These are phyloP conservation scores for Platerodrilus igneus DNA, from an alignment of 2,888 invertebrate species.

Conservation along the genomic window DNA sequence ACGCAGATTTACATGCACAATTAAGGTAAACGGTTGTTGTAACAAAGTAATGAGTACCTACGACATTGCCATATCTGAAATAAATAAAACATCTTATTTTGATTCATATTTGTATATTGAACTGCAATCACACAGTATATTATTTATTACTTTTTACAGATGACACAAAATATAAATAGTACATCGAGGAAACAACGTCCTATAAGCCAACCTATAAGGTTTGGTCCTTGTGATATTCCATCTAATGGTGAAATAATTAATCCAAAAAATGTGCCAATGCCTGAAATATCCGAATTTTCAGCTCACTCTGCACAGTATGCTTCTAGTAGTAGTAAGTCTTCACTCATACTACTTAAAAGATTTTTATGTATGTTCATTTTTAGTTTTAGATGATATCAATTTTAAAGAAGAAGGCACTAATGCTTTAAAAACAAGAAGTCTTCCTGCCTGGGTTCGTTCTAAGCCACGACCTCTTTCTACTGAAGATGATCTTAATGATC, in stretches of 20 bases:
- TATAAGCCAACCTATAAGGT: constrained; percentile 47
- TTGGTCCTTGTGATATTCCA: constrained; percentile 37
- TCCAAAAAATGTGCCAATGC: constrained; percentile 43
- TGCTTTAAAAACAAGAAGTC: constrained; percentile 58
- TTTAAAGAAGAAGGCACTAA: constrained; percentile 47
- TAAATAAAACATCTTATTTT: background rate
- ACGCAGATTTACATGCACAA: too few relatives aligned
- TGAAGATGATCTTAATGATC: constrained; percentile 63
- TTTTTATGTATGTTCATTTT: constrained; percentile 15
- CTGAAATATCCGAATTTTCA: constrained; percentile 53
- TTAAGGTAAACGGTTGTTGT: too few relatives aligned
- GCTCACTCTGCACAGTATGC: constrained; percentile 53
- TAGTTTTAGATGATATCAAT: constrained; percentile 61
- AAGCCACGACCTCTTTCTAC: constrained; percentile 64
- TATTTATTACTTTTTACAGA: constrained; percentile 1
- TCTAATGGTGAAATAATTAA: constrained; percentile 39
- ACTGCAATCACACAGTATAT: too few relatives aligned
- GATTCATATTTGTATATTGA: background rate
- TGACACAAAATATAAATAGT: constrained; percentile 17
- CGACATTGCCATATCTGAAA: too few relatives aligned
- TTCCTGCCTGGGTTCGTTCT: constrained; percentile 69
- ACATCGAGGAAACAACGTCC: constrained; percentile 44
- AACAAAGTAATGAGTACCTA: too few relatives aligned
- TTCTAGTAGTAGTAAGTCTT: constrained; percentile 59
- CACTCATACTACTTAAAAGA: background rate